Percentiles rank a stretch among this genome's conserved stretches.
Evolutionary conservation across 2,888 invertebrate species (phyloP).

Genomic region (Allophyes oxyacanthae): DNA sequence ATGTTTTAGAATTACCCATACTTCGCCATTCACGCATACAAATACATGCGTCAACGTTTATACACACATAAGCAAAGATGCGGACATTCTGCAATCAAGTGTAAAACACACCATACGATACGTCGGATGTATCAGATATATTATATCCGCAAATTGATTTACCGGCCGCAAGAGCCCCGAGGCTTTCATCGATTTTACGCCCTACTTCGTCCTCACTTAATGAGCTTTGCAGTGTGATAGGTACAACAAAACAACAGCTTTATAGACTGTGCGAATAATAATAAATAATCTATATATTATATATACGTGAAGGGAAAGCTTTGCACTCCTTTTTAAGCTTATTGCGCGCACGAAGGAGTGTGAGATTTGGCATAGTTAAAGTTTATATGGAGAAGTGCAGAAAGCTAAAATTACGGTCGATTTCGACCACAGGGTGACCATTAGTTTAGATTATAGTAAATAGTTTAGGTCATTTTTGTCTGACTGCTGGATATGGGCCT

Average conservation of each 20-base stretch:
- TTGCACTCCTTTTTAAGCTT: too few species aligned
- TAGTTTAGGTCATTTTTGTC: too few species aligned
- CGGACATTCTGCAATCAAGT: conserved; percentile 18
- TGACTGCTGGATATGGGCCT: too few species aligned
- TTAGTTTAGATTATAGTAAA: too few species aligned
- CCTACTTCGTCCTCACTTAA: conserved; percentile 63
- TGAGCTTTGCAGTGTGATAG: conserved; percentile 54
- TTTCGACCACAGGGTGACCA: too few species aligned
- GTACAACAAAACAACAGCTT: conserved; percentile 56
- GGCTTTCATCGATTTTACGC: conserved; percentile 66
- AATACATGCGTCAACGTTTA: background rate
- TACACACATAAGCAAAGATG: background rate
- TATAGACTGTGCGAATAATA: conserved; percentile 17
- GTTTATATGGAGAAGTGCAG: too few species aligned
- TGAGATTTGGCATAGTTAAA: too few species aligned
- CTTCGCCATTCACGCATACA: conserved; percentile 1
- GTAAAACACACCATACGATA: conserved; percentile 13
- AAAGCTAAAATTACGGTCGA: too few species aligned
- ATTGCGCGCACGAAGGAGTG: too few species aligned
- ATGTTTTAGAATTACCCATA: background rate
- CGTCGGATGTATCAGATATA: conserved; percentile 42
- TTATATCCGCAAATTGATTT: conserved; percentile 68
- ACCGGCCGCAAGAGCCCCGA: conserved; percentile 53
- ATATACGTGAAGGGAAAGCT: too few species aligned
- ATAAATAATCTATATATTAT: too few species aligned